Evolutionary conservation across 37 sponge, comb jelly and placozoan genomes (phyloP), one percentile per base, ranked within the genome.

Genomic region (Diacarnus erythraeanus): DNA sequence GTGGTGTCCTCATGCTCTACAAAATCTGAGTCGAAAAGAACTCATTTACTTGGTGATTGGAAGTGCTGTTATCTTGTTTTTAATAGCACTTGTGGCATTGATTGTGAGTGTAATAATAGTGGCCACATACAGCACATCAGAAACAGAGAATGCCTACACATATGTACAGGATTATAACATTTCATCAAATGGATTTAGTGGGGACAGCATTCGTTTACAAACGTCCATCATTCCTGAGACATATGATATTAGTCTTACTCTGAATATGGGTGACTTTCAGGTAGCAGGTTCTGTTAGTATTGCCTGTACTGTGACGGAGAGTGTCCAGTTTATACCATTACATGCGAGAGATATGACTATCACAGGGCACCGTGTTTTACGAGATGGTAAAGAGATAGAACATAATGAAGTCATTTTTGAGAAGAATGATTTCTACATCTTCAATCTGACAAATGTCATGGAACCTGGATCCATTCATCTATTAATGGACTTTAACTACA

Each of bases 181-280:
- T 69, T 30, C 65, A 15, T 9, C 27, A 9, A 33, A 31, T 39
- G 39, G 22, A 39, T 10, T 10, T 9, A 69, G 38, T 69, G 92
- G 96, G 96, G 17, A 40, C n/a, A 59, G 76, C 38, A 84, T 83
- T 3, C 93, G 96, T 22, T 67, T 96, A 33, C 93, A 93, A 35
- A 17, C 73, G 2, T 38, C 64, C 69, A 61, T 87, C n/a, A 29
- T 40, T 9, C 96, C 96, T 0, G 47, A 59, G 8, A 38, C 17
- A 29, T 96, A 96, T 57, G 56, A 31, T 33, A 71, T 96, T 40
- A 57, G 35, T 2, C 69, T 96, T 29, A 42, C 75, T 2, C 75
- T 87, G 34, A 88, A 96, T 59, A 18, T 96, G 64, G 71, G 42
- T 0, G 42, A 66, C 30, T 73, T 79, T 39, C 4, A 26, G 0